A percentile compares a stretch with the other conserved stretches of the same genome.
Evolutionary conservation across 2,113 vertebrate species (phyloP).

Genomic region (Speoplatyrhinus poulsoni): DNA sequence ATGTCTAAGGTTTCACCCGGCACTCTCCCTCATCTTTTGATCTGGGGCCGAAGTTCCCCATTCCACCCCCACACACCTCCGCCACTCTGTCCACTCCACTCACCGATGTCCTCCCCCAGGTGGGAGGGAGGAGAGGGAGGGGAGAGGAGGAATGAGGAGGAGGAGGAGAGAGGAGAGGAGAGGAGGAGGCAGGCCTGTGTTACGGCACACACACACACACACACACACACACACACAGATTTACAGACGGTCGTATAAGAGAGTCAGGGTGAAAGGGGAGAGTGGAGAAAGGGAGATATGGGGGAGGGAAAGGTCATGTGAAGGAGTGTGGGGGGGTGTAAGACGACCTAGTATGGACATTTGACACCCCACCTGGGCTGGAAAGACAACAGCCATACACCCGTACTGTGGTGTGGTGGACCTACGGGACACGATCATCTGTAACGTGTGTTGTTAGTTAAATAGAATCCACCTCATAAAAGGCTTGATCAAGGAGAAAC

Average conservation of each 20-base stretch:
- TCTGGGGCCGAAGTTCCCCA: constrained; percentile 54
- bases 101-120: not conserved
- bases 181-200: constrained; percentile 65
- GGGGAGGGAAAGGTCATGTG: constrained; percentile 3
- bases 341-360: constrained; percentile 52
- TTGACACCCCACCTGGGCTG: not conserved
- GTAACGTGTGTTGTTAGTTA: not conserved
- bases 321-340: constrained; percentile 50
- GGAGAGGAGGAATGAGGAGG: constrained; percentile 46
- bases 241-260: constrained; percentile 69
- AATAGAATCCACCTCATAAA: not conserved
- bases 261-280: constrained; percentile 63
- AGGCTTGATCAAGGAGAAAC: not conserved
- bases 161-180: constrained; percentile 61
- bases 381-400: not conserved
- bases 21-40: constrained; percentile 68
- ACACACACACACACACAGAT: constrained; percentile 34
- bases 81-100: not conserved
- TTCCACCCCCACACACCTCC: constrained; percentile 24
- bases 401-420: no score
- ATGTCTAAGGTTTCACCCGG: constrained; percentile 68
- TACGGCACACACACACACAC: constrained; percentile 56
- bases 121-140: not conserved
- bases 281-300: constrained; percentile 55
- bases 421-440: no score